phyloP scores from a whole-genome alignment of 2,113 vertebrate species.

The Stigmatopora argus region DNA sequence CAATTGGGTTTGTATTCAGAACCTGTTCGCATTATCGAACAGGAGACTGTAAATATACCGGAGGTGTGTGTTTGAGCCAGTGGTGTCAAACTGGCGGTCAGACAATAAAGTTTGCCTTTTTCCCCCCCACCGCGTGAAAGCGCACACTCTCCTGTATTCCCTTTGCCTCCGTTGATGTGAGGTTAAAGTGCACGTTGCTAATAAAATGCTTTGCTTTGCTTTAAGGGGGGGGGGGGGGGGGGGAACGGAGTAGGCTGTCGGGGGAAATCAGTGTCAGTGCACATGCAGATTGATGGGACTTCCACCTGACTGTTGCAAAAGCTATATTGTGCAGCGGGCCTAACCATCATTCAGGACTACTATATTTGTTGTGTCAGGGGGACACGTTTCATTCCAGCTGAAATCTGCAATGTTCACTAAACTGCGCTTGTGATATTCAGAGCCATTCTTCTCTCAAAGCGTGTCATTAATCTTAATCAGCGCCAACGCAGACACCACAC shows the following conservation, averaged over 20 bases:
- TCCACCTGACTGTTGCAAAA: constrained; percentile 10
- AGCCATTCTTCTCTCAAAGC: background rate
- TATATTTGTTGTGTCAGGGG: background rate
- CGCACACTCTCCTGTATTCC: background rate
- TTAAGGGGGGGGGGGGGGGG: too few relatives aligned
- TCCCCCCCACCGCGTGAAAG: background rate
- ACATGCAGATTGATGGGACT: constrained; percentile 15
- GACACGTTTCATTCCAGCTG: background rate
- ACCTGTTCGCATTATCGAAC: too few relatives aligned
- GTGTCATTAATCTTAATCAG: background rate
- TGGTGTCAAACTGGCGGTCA: too few relatives aligned
- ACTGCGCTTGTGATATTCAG: background rate
- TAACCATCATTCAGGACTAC: background rate
- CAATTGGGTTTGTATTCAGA: too few relatives aligned
- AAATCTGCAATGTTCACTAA: background rate
- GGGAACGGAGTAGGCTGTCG: constrained; percentile 12
- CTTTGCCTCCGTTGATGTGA: background rate
- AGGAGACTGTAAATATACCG: too few relatives aligned
- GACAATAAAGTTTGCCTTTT: background rate
- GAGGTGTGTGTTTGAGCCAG: too few relatives aligned
- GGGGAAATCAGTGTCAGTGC: constrained; percentile 43
- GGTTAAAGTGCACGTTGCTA: constrained; percentile 10
- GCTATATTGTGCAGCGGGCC: constrained; percentile 4
- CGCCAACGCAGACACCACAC: background rate
- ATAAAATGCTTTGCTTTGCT: constrained; percentile 24